Conservation (phyloP, 2,797 vertebrate genomes). For the Sparus aurata region DNA sequence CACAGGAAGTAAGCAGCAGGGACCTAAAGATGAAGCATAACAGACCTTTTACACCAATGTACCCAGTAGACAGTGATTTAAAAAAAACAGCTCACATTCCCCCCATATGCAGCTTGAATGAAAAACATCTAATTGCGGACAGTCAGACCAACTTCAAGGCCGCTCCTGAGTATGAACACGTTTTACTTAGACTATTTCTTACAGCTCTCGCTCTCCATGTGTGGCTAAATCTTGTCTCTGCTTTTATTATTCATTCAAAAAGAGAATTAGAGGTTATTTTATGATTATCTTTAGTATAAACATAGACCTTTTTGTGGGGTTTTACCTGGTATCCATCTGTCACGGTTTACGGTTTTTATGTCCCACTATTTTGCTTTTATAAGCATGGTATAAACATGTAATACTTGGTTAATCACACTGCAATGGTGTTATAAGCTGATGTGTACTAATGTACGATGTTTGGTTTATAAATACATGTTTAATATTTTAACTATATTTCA, state of each 20-base stretch:
- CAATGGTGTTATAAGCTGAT: not conserved
- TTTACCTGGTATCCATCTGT: not conserved
- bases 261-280: not conserved
- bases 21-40: constrained; percentile 51
- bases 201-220: not conserved
- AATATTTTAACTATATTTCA: not conserved
- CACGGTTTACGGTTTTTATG: not conserved
- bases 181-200: not conserved
- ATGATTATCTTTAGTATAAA: not conserved
- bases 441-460: not conserved
- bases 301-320: not conserved
- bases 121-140: constrained; percentile 4
- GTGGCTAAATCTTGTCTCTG: not conserved
- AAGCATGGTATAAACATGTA: not conserved
- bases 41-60: constrained; percentile 28
- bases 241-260: constrained; percentile 9
- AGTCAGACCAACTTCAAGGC: not conserved
- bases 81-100: constrained; percentile 1
- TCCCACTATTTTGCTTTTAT: not conserved
- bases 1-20: constrained; percentile 71
- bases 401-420: not conserved
- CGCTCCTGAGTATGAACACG: not conserved
- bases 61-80: constrained; percentile 6
- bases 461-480: not conserved
- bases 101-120: not conserved